Evolutionary conservation across 2,888 invertebrate species (phyloP).

Genomic region (Endomychus coccineus): DNA sequence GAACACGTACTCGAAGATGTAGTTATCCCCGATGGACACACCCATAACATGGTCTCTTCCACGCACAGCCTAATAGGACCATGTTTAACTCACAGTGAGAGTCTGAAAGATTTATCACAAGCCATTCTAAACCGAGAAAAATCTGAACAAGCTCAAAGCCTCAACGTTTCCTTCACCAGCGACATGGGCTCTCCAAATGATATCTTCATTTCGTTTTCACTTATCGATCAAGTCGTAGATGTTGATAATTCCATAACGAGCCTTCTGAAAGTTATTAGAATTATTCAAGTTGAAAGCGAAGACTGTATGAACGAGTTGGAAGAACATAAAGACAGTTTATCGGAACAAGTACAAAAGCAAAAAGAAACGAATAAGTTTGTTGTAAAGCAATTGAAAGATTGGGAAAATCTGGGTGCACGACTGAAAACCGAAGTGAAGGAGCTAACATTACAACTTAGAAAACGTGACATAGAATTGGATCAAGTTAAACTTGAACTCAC

Average conservation of each 20-base stretch:
- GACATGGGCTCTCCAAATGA: conserved; percentile 41
- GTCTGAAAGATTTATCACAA: conserved; percentile 69
- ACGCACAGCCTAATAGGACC: conserved; percentile 48
- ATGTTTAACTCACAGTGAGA: conserved; percentile 49
- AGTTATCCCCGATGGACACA: conserved; percentile 56
- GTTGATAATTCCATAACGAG: conserved; percentile 69
- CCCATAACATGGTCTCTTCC: conserved; percentile 61
- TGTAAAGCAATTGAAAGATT: conserved; percentile 47
- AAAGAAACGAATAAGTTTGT: conserved; percentile 40
- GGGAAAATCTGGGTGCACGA: conserved; percentile 49
- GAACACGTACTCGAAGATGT: conserved; percentile 67
- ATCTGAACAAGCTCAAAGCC: conserved; percentile 41
- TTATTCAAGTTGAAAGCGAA: conserved; percentile 64
- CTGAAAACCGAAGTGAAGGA: conserved; percentile 51
- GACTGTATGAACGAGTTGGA: conserved; percentile 59
- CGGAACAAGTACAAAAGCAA: conserved; percentile 39
- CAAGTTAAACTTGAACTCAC: conserved; percentile 48
- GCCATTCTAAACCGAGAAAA: conserved; percentile 64
- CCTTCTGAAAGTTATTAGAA: conserved; percentile 62
- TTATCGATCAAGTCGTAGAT: conserved; percentile 66
- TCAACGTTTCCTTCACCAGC: conserved; percentile 35
- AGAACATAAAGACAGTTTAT: conserved; percentile 51
- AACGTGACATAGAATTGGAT: conserved; percentile 48
- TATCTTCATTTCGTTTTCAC: conserved; percentile 51
- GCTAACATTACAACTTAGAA: conserved; percentile 46